Base-by-base conservation (phyloP, 2,113 vertebrate genomes). In the Odontesthes bonariensis region DNA sequence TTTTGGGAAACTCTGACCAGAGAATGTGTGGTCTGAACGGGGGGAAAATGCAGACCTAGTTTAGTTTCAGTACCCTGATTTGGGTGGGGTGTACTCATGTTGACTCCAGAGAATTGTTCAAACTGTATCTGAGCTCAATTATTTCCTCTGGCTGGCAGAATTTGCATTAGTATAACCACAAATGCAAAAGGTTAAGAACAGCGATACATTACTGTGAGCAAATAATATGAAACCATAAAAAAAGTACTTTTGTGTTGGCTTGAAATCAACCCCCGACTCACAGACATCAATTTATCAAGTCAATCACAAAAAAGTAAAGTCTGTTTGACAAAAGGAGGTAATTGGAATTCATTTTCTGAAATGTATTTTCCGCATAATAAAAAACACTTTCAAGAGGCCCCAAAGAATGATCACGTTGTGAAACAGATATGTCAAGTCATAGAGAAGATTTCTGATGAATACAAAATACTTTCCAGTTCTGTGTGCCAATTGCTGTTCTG, bases 231-330 rank as follows among this genome's bases (percentile, higher is more conserved):
- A 64, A 54, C 20, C 11, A 57, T 27, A 52, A 27, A 51, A 7
- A 27, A 27, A 33, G 17, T 59, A 59, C 59, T 17, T 61, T 49
- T 61, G 49, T 79, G 74, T 79, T 57, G 78, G 60, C 64, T 83
- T 72, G 46, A 64, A 84, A 84, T 79, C 78, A 82, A 47, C 78
- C 75, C 9, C 72, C 57, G 69, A 32, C 70, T 62, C 33, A 65
- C 22, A 1, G n/a, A 75, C 44, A 27, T 79, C 55, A 84, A 67
- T 46, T 33, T 77, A 57, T 74, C 64, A 73, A 51, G 58, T 72
- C 60, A 77, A 22, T 79, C 40, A 68, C 40, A 35, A 53, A 61
- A 74, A 70, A 46, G 12, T 1, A 27, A 66, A 42, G 31, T 33
- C 12, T 42, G 49, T 14, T 63, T 23, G n/a, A 2, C 0, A n/a